These are phyloP conservation scores for Rhadina sibilatrix DNA, from an alignment of 2,113 vertebrate species.

Conservation along the genomic window DNA sequence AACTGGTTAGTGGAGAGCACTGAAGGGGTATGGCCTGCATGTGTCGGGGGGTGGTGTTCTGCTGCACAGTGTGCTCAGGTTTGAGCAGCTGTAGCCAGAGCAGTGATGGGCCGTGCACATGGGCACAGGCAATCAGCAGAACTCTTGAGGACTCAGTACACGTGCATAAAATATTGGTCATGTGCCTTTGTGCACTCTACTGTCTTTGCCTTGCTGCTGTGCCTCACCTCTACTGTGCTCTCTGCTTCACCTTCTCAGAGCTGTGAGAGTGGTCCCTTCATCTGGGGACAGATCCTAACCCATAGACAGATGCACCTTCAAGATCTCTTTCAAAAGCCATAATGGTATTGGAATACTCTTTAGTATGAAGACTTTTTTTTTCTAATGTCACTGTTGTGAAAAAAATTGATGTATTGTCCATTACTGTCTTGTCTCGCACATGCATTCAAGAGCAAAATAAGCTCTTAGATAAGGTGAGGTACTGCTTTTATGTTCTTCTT, in stretches of 20 bases:
- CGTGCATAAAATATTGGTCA: fast-evolving
- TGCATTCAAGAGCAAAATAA: neutral
- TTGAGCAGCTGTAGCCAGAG: neutral
- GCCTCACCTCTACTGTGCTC: neutral
- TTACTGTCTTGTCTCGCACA: neutral
- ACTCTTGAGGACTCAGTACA: neutral
- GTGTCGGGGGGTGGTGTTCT: neutral
- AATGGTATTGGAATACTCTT: neutral
- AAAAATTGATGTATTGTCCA: neutral
- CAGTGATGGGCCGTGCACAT: neutral
- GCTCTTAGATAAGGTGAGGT: neutral
- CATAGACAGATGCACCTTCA: neutral
- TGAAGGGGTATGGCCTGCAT: neutral
- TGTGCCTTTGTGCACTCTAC: neutral
- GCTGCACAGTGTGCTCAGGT: neutral
- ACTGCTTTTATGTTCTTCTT: neutral
- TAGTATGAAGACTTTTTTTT: neutral
- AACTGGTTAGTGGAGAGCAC: neutral
- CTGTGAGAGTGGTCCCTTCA: neutral
- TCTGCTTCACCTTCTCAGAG: neutral
- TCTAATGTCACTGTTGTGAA: neutral
- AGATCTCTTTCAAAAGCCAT: neutral
- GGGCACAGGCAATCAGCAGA: fast-evolving
- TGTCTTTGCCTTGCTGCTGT: neutral
- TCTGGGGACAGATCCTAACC: neutral